A percentile compares a stretch with the other conserved stretches of the same genome.
Evolutionary conservation across 2,797 vertebrate genomes (phyloP).

Genomic region (Cuculus canorus): DNA sequence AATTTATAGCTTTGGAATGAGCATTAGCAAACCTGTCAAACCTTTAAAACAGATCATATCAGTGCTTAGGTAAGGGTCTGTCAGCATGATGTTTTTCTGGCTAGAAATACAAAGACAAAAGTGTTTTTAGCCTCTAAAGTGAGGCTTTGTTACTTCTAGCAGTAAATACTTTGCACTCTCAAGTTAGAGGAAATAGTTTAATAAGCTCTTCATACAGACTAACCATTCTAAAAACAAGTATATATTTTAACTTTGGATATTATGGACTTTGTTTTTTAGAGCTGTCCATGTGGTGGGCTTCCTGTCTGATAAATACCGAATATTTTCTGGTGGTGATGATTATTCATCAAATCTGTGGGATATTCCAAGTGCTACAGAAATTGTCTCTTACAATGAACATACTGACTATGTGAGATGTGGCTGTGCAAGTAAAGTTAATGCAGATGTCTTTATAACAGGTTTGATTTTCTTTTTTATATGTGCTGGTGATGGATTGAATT

Average conservation of each 20-base stretch:
- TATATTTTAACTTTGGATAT: neutral
- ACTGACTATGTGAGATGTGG: constrained; percentile 93
- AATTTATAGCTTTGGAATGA: neutral
- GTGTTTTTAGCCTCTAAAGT: neutral
- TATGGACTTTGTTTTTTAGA: constrained; percentile 73
- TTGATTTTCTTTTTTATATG: constrained; percentile 1
- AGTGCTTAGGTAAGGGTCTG: neutral
- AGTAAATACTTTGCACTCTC: neutral
- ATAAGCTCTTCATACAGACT: neutral
- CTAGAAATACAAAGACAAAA: neutral
- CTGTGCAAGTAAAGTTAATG: constrained; percentile 88
- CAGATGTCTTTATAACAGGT: constrained; percentile 94
- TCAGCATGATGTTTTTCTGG: neutral
- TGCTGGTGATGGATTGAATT: neutral
- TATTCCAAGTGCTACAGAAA: constrained; percentile 85
- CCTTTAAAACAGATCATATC: neutral
- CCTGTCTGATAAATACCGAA: constrained; percentile 88
- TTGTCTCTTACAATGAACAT: constrained; percentile 86
- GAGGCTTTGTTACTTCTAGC: neutral
- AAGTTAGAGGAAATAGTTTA: neutral
- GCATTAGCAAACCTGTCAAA: neutral
- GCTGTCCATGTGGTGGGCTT: constrained; percentile 91
- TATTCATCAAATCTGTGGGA: constrained; percentile 92
- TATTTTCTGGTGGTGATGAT: constrained; percentile 93
- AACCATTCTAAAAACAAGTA: neutral